Conservation (phyloP, 1,140 invertebrate species). For the Idris sp. region DNA sequence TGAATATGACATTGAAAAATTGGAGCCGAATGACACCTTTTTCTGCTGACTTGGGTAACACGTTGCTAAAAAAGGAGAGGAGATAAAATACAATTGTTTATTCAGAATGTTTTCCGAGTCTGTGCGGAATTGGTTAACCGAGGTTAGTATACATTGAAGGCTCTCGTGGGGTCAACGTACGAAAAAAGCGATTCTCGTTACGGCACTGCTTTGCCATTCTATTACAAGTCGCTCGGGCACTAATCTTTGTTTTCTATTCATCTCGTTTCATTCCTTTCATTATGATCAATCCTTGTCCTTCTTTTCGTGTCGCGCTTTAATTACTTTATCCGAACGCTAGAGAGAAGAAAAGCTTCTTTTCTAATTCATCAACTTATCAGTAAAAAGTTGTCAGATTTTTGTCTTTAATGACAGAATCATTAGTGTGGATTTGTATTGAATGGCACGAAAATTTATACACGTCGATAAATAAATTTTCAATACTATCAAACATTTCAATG, state of each 20-base stretch:
- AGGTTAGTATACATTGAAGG: slow-evolving; percentile 73
- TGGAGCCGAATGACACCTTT: slow-evolving; percentile 16
- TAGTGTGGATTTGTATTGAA: slow-evolving; percentile 11
- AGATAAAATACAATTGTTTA: slow-evolving; percentile 36
- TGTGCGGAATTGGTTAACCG: slow-evolving; percentile 64
- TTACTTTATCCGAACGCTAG: slow-evolving; percentile 25
- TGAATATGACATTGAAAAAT: slow-evolving; percentile 41
- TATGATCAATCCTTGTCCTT: slow-evolving; percentile 43
- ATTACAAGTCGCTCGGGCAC: slow-evolving; percentile 58
- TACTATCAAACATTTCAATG: not conserved
- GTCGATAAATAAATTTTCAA: no score
- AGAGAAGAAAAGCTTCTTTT: slow-evolving; percentile 18
- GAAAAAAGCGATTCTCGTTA: slow-evolving; percentile 71
- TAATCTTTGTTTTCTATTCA: slow-evolving; percentile 53
- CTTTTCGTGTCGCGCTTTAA: slow-evolving; percentile 28
- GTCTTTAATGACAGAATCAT: slow-evolving; percentile 12
- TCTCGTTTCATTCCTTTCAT: slow-evolving; percentile 37
- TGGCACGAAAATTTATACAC: no score
- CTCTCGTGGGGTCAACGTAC: slow-evolving; percentile 73
- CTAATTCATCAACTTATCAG: slow-evolving; percentile 14
- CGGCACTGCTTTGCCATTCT: slow-evolving; percentile 62
- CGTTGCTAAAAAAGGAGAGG: slow-evolving; percentile 23
- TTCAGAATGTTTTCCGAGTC: slow-evolving; percentile 51
- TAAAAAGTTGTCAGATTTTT: slow-evolving; percentile 19
- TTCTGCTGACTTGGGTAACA: slow-evolving; percentile 34